A percentile compares a stretch with the other conserved stretches of the same genome.
These are phyloP conservation scores for Lytechinus variegatus DNA, from an alignment of 35 echinoderm and acorn worm species.

Conservation along the genomic window DNA sequence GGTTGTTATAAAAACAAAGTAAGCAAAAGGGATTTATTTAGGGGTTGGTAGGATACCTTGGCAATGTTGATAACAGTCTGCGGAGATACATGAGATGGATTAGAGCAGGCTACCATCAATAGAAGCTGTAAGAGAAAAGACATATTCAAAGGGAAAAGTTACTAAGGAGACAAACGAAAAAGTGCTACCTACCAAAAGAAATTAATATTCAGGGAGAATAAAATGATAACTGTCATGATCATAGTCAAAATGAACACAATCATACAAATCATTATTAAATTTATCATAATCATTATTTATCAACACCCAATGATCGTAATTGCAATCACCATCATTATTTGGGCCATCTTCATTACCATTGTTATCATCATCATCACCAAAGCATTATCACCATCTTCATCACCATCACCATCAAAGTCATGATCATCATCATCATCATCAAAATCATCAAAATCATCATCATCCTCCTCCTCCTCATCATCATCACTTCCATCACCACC, in stretches of 20 bases:
- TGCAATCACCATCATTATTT: neutral
- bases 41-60: slow-evolving; percentile 53
- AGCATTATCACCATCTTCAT: neutral
- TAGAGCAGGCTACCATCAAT: slow-evolving; percentile 80
- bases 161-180: neutral
- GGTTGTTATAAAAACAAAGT: no score
- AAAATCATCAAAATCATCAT: no score
- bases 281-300: neutral
- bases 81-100: slow-evolving; percentile 68
- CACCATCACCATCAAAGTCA: no score
- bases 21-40: no score
- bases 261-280: neutral
- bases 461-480: no score
- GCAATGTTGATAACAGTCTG: slow-evolving; percentile 76
- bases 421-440: no score
- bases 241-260: no score
- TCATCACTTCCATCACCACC: no score
- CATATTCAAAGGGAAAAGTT: neutral
- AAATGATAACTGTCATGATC: no score
- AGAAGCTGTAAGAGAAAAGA: slow-evolving; percentile 64
- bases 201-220: neutral
- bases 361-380: no score
- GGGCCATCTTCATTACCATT: no score
- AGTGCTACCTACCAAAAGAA: neutral
- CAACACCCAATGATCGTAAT: neutral